Evolutionary conservation across 1,140 invertebrate species (phyloP), one percentile per base, ranked within the genome.

Genomic region (Stegodyphus mimosarum): DNA sequence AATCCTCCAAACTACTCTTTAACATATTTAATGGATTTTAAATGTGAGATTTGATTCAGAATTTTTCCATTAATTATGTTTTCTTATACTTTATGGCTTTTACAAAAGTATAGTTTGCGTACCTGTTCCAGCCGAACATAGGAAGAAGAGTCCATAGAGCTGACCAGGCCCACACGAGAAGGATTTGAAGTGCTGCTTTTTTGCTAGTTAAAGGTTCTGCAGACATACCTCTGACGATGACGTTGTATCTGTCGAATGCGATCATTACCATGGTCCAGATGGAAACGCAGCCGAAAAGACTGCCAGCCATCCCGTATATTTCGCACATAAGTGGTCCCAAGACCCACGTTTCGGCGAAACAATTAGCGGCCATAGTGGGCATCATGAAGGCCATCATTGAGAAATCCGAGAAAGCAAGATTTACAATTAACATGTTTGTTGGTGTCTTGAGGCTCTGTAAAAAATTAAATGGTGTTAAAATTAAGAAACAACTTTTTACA

Each of bases 361-460:
- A 95, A 91, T 95, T 97, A 86, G 96, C 93, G 53, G 95, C 93
- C 88, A 89, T 96, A 83, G 95, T 92, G 49, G 95, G 95, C 87
- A 90, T 90, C 94, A 96, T 95, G 79, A 90, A 91, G 80, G 94
- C 91, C 95, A 97, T 97, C 94, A 97, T 97, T 60, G 94, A 90
- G 88, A 97, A 96, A 89, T 97, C 96, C 10, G 95, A 96, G 89
- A 96, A 94, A 7, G 96, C 95, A 87, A 97, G 91, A 90, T 97
- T 97, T 66, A 96, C 93, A 13, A 96, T 94, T 52, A 96, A 92
- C 78, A 96, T 90, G 90, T 97, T 97, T 83, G 95, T 95, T 13
- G 96, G 95, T 17, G 95, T 95, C 87, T 95, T 93, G 3, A 96
- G 92, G 67, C 91, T 91, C 83, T 86, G 69, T 2, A 60, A 15